Conservation (phyloP, 2,888 invertebrate species). For the Schizaphis graminum region DNA sequence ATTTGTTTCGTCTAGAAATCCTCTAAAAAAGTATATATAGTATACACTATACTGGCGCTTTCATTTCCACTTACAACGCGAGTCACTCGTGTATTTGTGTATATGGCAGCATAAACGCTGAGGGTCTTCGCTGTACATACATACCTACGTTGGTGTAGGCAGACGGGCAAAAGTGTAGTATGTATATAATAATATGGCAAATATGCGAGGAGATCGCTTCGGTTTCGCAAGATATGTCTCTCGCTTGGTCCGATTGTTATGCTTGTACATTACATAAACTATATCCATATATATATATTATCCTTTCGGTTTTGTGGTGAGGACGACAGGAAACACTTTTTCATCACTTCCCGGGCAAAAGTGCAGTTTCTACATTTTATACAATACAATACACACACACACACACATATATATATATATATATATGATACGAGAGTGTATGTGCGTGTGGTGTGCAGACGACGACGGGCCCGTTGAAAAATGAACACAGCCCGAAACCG, state of each 20-base stretch:
- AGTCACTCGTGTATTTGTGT: neutral
- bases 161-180: neutral
- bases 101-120: neutral
- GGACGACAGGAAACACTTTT: neutral
- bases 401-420: neutral
- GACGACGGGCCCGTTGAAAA: conserved; percentile 52
- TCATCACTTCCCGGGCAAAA: conserved; percentile 4
- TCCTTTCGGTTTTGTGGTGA: neutral
- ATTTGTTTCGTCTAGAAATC: too few relatives aligned
- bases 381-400: neutral
- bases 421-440: neutral
- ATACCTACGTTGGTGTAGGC: neutral
- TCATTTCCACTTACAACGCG: neutral
- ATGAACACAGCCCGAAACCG: conserved; percentile 56
- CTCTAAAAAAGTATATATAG: neutral
- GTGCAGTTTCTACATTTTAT: conserved; percentile 26
- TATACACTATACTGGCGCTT: neutral
- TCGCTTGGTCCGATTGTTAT: neutral
- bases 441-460: conserved; percentile 23
- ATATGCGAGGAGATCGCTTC: neutral
- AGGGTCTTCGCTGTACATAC: neutral
- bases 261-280: neutral
- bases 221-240: neutral
- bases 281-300: neutral
- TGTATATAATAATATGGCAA: neutral